Percentiles rank a stretch among this genome's conserved stretches.
Evolutionary conservation across 1,140 invertebrate genomes (phyloP).

Genomic region (Gryllus bimaculatus): DNA sequence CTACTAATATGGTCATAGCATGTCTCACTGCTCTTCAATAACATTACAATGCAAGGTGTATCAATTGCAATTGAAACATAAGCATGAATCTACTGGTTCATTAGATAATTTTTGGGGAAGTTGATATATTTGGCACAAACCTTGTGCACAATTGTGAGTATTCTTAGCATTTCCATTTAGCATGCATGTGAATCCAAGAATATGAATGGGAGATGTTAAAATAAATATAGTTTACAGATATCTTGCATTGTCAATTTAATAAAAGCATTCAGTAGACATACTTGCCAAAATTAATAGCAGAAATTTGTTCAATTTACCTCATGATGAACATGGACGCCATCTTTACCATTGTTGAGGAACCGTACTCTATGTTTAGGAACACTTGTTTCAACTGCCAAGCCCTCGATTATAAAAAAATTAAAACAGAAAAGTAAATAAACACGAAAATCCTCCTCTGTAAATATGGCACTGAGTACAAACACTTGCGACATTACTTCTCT

Average conservation of each 20-base stretch:
- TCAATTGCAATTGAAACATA: too few species aligned
- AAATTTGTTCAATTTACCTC: conserved; percentile 1
- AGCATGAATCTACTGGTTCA: too few species aligned
- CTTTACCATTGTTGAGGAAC: conserved; percentile 25
- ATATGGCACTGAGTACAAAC: conserved; percentile 27
- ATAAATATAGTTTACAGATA: too few species aligned
- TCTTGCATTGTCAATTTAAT: too few species aligned
- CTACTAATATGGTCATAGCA: neutral
- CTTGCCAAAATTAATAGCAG: neutral
- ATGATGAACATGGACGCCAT: conserved; percentile 8
- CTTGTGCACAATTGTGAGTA: too few species aligned
- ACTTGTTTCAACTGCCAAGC: conserved; percentile 24
- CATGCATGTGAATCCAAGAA: too few species aligned
- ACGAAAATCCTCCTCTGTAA: conserved; percentile 17
- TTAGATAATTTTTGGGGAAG: too few species aligned
- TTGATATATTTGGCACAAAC: too few species aligned
- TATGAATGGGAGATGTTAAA: too few species aligned
- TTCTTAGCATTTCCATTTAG: too few species aligned
- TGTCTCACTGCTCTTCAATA: neutral
- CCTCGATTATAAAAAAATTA: conserved; percentile 17
- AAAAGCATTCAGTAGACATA: neutral
- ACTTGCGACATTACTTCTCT: conserved; percentile 17
- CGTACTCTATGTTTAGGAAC: conserved; percentile 27
- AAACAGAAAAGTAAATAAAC: conserved; percentile 13
- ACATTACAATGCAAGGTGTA: too few species aligned